Base-by-base conservation (phyloP, 2,797 vertebrate genomes). In the Clarias pachynema region DNA sequence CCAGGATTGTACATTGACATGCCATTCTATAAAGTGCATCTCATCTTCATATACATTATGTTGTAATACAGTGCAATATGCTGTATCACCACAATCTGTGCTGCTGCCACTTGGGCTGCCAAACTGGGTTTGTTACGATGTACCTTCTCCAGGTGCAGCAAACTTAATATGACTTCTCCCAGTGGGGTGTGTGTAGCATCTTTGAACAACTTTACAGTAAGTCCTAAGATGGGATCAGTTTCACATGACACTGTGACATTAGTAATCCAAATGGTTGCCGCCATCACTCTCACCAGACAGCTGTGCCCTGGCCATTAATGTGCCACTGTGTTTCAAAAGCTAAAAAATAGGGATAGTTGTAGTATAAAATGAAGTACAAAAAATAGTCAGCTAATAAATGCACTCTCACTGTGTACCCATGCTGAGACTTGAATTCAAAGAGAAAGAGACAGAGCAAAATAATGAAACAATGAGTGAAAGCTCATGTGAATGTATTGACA, bases 401-500 rank as follows among this genome's bases (percentile, higher is more conserved):
- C 57, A 29, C n/a, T 79, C 5, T 44, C 29, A 63, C 62, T 66
- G 69, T 12, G 81, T 60, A 60, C 26, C 56, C 79, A 79, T 22
- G 49, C 24, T 63, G 29, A 84, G 66, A 29, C 29, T 74, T 37
- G 68, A 57, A 80, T 44, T 82, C 14, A 81, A 73, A 79, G 84
- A 59, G 53, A 37, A 53, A 63, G 56, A 63, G 24, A 15, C 59
- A 77, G 68, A 84, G 57, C 12, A 14, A 12, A 69, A 22, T 44
- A 85, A 69, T 79, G 18, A 84, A 68, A 62, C 29, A 44, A 49
- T 66, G 26, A 84, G 53, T 65, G 72, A 86, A 88, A 84, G 20
- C 69, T 57, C 69, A 86, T 87, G 87, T 91, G 90, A 92, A 88
- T 85, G 53, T 88, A 88, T 84, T 84, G 84, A 86, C 82, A 86